Base-by-base conservation (phyloP, 2,888 invertebrate species). In the Pseudococcus viburni region DNA sequence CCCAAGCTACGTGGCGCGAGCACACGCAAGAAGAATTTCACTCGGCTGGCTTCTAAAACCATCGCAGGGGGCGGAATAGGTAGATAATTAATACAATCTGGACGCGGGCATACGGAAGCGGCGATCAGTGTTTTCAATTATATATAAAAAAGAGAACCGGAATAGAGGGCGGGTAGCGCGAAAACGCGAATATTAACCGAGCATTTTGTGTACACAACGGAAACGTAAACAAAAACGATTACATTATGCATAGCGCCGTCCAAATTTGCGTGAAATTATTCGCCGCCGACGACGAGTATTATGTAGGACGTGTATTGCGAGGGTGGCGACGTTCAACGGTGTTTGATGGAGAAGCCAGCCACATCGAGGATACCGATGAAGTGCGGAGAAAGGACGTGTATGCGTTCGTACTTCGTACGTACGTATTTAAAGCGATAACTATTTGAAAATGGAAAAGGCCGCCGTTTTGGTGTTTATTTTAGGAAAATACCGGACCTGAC, bases 211-310 rank as follows among this genome's bases (percentile, higher is more conserved):
- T 85, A 59, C 22, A 64, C 64, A 85, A 85, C 19, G 55, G 59
- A 85, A 85, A 85, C 85, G 85, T 85, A 85, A 85, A 85, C 85
- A 85, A 85, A 85, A 85, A 17, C 59, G 55, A 84, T 59, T 59
- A 85, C 73, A 73, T 64, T 68, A 86, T 68, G 64, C 64, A 86
- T n/a, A 73, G 64, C 48, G 26, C 26, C 64, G 46, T 73, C 42
- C 86, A 73, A 68, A 86, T 86, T 68, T 86, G 68, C 68, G 86
- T 86, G 86, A 86, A 86, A 86, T 86, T 86, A 86, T 86, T 86
- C 86, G 86, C 26, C 26, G 59, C 42, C 19, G 33, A 22, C 22
- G 64, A 64, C 19, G 19, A 8, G 11, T 48, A 26, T 22, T 59
- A 64, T 19, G 64, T 51, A 51, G 51, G 17, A 51, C 15, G 64